These are phyloP conservation scores for Eulithis testata DNA, from an alignment of 2,888 invertebrate genomes.

Conservation along the genomic window DNA sequence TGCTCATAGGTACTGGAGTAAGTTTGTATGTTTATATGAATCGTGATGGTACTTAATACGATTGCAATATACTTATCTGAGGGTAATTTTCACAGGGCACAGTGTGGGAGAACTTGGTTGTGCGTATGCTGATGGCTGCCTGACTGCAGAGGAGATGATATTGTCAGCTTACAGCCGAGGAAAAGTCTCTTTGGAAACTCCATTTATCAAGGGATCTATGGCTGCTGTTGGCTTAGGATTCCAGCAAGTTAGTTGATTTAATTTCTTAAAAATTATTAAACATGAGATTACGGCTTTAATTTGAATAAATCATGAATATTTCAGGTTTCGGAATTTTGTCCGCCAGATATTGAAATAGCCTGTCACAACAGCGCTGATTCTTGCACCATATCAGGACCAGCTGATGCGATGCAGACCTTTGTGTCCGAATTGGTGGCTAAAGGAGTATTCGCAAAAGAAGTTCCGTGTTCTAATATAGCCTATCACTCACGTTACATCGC, in stretches of 20 bases:
- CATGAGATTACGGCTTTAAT: too few relatives aligned
- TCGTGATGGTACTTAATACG: too few relatives aligned
- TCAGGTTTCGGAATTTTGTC: slow-evolving; percentile 54
- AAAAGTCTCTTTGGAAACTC: slow-evolving; percentile 86
- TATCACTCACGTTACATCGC: slow-evolving; percentile 93
- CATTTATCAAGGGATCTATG: slow-evolving; percentile 90
- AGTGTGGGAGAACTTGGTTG: slow-evolving; percentile 94
- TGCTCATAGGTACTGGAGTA: background rate
- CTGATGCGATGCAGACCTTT: slow-evolving; percentile 82
- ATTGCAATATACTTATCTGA: too few relatives aligned
- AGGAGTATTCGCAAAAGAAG: slow-evolving; percentile 56
- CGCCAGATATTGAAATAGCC: slow-evolving; percentile 83
- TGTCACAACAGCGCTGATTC: slow-evolving; percentile 92
- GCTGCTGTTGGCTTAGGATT: slow-evolving; percentile 90
- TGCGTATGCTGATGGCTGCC: slow-evolving; percentile 94
- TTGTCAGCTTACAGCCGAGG: slow-evolving; percentile 91
- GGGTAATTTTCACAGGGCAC: slow-evolving; percentile 43
- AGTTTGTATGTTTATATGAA: too few relatives aligned
- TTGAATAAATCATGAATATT: slow-evolving; percentile 5
- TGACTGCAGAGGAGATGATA: slow-evolving; percentile 92
- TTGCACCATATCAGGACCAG: slow-evolving; percentile 90
- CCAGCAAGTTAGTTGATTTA: slow-evolving; percentile 63
- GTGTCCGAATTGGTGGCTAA: slow-evolving; percentile 68
- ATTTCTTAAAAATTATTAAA: background rate
- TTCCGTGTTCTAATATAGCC: slow-evolving; percentile 90